Evolutionary conservation across 2,113 vertebrate genomes (phyloP), one percentile per base, ranked within the genome.

Genomic region (Hymenochirus boettgeri): DNA sequence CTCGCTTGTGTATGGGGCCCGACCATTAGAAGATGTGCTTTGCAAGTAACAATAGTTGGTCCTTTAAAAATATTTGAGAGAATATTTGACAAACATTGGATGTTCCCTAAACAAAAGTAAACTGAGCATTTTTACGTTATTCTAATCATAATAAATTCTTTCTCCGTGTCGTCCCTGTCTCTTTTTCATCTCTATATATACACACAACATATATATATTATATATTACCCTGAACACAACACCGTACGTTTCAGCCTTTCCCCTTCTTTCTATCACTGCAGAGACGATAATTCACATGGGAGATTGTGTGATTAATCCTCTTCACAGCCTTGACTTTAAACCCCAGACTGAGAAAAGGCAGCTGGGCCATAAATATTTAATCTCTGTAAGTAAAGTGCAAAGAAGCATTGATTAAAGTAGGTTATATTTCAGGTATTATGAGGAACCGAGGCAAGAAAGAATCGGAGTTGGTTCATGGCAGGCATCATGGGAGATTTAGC

Each of bases 281-380:
- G 65, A 52, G 56, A 60, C 24, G 47, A 60, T 69, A 69, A 69
- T 69, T 31, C 65, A 60, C 57, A 53, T 45, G 57, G 65, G 65
- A 69, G 47, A 26, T 10, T 53, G 65, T 53, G 65, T 69, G 65
- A 69, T 69, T 69, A 69, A 69, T 69, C 57, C 65, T n/a, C 65
- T 45, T 69, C 65, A 53, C 65, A 69, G 65, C 65, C 65, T 69
- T 69, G 65, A 69, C 65, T 69, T 53, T 60, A 69, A 69, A 53
- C 56, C 33, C 22, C 59, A 57, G n/a, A 59, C 65, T 69, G 0
- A n/a, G 56, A 53, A 48, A 57, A 62, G 61, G 63, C 70, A 66
- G 70, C 62, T 56, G 21, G 48, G 70, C 47, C 56, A 65, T 71
- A 59, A 71, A 66, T 65, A 61, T 65, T 71, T 65, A 60, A 65